Base-by-base conservation (phyloP, 2,113 vertebrate genomes). In the Lampris incognitus region DNA sequence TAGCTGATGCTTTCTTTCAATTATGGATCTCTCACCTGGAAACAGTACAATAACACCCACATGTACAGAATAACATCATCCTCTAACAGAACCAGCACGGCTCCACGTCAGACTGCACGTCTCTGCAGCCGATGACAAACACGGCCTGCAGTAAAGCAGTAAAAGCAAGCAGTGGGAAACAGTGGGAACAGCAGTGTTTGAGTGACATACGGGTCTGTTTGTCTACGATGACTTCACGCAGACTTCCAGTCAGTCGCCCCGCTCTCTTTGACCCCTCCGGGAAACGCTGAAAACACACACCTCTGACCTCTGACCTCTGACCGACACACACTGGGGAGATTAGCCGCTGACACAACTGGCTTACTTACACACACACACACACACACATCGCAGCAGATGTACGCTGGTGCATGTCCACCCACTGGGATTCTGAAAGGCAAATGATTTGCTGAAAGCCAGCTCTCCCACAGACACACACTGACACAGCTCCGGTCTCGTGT, bases 301-400 rank as follows among this genome's bases (percentile, higher is more conserved):
- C 24, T 24, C 24, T 24, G 24, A 24, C 24, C 24, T 24, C 24
- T 76, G 89, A 90, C 76, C 87, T 78, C 10, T 83, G 82, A 81
- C 72, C 85, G 71, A 1, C 39, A 49, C 66, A n/a, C 50, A 0
- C 65, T 37, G 69, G 61, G 39, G 4, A 4, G 6, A 59, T 48
- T 2, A 1, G 56, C 9, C 57, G 42, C 11, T 52, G 52, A 55
- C 49, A 74, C 44, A 52, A 79, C 72, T 2, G 44, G 72, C 62
- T 54, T 1, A 41, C 78, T 66, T 6, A n/a, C 8, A 10, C n/a
- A 72, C 41, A 59, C 59, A 36, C 66, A 55, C 13, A 56, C 52
- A 56, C 66, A 56, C 52, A 37, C 39, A n/a, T n/a, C 24, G 10
- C 36, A 9, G 10, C 41, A 56, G 5, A 58, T 9, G 58, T 13